These are phyloP conservation scores for Limnothrissa miodon DNA, from an alignment of 2,113 vertebrate species.

Conservation along the genomic window DNA sequence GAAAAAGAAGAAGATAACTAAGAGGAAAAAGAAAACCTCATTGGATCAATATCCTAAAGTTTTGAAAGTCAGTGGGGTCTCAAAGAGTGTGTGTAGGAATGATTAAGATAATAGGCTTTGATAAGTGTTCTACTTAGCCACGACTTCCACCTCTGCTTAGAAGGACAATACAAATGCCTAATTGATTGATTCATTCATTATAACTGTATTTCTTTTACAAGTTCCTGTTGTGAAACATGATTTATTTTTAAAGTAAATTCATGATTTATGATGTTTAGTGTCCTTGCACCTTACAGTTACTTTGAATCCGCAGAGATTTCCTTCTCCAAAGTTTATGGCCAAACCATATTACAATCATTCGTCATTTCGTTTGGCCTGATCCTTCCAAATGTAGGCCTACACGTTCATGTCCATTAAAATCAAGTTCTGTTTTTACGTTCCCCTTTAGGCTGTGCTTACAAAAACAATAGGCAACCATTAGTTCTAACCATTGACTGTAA, in stretches of 20 bases:
- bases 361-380: not conserved
- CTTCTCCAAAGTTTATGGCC: not conserved
- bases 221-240: too few species aligned
- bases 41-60: too few species aligned
- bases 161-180: not conserved
- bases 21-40: too few species aligned
- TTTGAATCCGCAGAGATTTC: not conserved
- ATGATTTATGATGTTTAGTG: not conserved
- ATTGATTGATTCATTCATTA: not conserved
- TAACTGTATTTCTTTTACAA: not conserved
- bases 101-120: too few species aligned
- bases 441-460: not conserved
- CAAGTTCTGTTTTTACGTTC: not conserved
- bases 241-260: not conserved
- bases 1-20: too few species aligned
- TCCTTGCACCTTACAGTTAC: not conserved
- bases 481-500: too few species aligned
- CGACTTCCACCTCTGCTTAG: too few species aligned
- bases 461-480: not conserved
- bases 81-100: too few species aligned
- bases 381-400: not conserved
- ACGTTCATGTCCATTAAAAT: not conserved
- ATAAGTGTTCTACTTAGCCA: too few species aligned
- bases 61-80: too few species aligned
- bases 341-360: not conserved